Evolutionary conservation across 2,797 vertebrate genomes (phyloP).

Genomic region (Myotis daubentonii): DNA sequence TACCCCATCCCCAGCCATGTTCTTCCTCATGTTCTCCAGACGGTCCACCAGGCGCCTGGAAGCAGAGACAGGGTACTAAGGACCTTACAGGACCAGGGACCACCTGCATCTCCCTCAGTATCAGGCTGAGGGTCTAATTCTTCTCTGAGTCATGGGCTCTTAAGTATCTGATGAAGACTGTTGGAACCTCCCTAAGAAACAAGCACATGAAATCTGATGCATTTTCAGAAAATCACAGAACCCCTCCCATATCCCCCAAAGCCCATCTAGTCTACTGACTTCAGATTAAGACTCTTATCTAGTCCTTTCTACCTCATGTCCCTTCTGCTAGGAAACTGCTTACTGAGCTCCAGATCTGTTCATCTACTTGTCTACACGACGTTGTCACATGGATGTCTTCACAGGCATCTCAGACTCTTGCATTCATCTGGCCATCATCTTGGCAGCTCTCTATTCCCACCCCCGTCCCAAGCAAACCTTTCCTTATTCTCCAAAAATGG

Average conservation of each 20-base stretch:
- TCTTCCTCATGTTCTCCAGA: conserved; percentile 93
- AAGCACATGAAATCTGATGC: not conserved
- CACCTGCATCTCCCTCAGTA: not conserved
- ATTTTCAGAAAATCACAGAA: not conserved
- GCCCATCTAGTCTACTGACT: not conserved
- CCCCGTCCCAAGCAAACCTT: not conserved
- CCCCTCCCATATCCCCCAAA: not conserved
- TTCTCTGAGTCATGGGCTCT: not conserved
- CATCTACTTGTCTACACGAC: fast-evolving
- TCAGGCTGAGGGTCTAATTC: not conserved
- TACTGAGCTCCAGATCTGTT: not conserved
- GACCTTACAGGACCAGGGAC: not conserved
- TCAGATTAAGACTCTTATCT: not conserved
- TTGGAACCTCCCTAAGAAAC: not conserved
- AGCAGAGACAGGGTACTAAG: not conserved
- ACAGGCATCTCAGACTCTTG: fast-evolving
- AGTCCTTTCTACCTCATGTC: not conserved
- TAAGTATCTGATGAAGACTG: not conserved
- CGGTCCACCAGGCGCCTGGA: conserved; percentile 92
- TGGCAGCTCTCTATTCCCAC: not conserved
- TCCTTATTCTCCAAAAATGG: not conserved
- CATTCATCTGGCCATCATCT: not conserved
- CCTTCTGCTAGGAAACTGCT: not conserved
- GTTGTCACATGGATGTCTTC: fast-evolving
- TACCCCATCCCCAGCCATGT: conserved; percentile 92